phyloP scores from a whole-genome alignment of 2,888 invertebrate species.

The Acronicta alni region DNA sequence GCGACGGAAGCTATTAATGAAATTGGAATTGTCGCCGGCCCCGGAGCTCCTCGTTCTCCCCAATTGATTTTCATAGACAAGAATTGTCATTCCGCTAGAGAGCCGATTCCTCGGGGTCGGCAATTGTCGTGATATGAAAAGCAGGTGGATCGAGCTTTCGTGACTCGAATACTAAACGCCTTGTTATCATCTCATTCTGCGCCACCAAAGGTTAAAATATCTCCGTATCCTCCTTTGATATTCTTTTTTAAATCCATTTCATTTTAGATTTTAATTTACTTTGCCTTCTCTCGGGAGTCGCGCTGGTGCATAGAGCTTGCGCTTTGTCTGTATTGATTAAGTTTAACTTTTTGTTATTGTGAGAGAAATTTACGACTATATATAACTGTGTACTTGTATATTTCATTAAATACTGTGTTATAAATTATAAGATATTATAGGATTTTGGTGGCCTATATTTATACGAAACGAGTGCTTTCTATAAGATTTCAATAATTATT shows the following conservation, averaged over 20 bases:
- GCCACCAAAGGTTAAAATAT: slow-evolving; percentile 80
- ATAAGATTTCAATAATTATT: too few relatives aligned
- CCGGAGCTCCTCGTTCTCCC: slow-evolving; percentile 74
- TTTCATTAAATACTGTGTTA: too few relatives aligned
- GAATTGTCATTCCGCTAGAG: slow-evolving; percentile 83
- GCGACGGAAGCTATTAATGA: slow-evolving; percentile 83
- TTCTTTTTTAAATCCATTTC: slow-evolving; percentile 71
- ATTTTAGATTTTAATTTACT: slow-evolving; percentile 73
- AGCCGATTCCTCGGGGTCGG: slow-evolving; percentile 81
- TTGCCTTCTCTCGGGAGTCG: slow-evolving; percentile 55
- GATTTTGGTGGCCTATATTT: slow-evolving; percentile 4
- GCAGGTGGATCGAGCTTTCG: slow-evolving; percentile 85
- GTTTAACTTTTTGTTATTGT: slow-evolving; percentile 41
- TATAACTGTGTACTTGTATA: too few relatives aligned
- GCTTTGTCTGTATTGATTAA: slow-evolving; percentile 45
- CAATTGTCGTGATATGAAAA: slow-evolving; percentile 88
- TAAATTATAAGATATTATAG: background rate
- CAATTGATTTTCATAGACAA: slow-evolving; percentile 87
- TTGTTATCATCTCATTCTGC: slow-evolving; percentile 84
- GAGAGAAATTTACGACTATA: slow-evolving; percentile 15
- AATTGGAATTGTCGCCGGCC: slow-evolving; percentile 81
- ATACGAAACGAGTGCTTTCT: too few relatives aligned
- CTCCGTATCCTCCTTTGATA: slow-evolving; percentile 71
- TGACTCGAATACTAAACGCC: slow-evolving; percentile 83
- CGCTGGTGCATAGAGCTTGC: slow-evolving; percentile 46